phyloP scores from a whole-genome alignment of 1,140 invertebrate species.

The Acromyrmex heyeri region DNA sequence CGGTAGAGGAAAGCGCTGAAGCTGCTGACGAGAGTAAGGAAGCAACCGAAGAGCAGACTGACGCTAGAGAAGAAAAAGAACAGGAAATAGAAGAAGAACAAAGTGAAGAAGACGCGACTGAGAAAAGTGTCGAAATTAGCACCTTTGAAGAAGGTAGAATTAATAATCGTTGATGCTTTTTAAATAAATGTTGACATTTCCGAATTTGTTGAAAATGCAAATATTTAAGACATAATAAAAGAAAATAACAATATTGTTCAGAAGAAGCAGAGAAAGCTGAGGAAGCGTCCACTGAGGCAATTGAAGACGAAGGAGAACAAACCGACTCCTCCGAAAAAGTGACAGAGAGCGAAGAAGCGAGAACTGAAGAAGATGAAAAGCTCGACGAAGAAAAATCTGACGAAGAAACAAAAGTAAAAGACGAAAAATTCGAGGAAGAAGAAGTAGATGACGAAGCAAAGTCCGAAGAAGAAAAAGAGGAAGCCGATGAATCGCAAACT shows the following conservation, averaged over 20 bases:
- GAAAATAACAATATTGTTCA: constrained; percentile 5
- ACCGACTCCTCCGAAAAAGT: constrained; percentile 49
- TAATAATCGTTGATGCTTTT: background rate
- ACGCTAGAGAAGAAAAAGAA: constrained; percentile 27
- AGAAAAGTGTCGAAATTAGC: constrained; percentile 24
- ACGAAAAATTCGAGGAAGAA: constrained; percentile 68
- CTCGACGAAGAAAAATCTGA: constrained; percentile 68
- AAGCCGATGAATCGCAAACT: constrained; percentile 53
- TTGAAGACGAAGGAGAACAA: constrained; percentile 13
- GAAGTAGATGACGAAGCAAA: constrained; percentile 68
- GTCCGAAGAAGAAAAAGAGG: constrained; percentile 43
- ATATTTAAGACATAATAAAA: background rate
- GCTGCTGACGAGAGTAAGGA: constrained; percentile 46
- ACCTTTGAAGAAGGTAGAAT: constrained; percentile 32
- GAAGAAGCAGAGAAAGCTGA: constrained; percentile 62
- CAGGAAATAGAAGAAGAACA: constrained; percentile 33
- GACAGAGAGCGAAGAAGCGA: background rate
- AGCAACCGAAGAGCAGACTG: constrained; percentile 45
- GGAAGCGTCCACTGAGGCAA: constrained; percentile 20
- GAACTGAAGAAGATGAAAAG: constrained; percentile 6
- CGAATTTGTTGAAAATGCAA: constrained; percentile 6
- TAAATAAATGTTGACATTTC: background rate
- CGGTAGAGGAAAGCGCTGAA: constrained; percentile 56
- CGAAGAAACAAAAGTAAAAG: constrained; percentile 79
- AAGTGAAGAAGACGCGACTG: constrained; percentile 9